Conservation (phyloP, 2,888 invertebrate genomes). For the Dione juno region DNA sequence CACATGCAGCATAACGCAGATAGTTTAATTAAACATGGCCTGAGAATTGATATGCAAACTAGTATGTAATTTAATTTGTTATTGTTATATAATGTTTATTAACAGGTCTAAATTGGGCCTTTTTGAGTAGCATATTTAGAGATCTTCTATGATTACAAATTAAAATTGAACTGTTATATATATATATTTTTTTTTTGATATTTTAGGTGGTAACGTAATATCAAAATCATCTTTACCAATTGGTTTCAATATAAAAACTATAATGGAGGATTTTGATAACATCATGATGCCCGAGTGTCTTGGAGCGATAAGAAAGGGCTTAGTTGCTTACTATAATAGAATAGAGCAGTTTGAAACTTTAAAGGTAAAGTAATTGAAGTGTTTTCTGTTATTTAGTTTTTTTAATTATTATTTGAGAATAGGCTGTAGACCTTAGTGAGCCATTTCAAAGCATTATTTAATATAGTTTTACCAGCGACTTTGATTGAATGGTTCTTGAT, state of each 20-base stretch:
- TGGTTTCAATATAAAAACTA: conserved; percentile 68
- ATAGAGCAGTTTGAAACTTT: conserved; percentile 65
- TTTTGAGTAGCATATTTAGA: too few relatives aligned
- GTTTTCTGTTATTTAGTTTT: not conserved
- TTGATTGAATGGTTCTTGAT: too few relatives aligned
- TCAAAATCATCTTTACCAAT: conserved; percentile 65
- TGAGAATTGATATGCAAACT: conserved; percentile 64
- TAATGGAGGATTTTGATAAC: conserved; percentile 64
- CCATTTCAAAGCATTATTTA: too few relatives aligned
- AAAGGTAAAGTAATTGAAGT: conserved; percentile 54
- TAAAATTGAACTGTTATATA: not conserved
- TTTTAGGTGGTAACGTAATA: conserved; percentile 61
- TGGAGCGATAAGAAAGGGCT: conserved; percentile 61
- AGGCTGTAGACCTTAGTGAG: too few relatives aligned
- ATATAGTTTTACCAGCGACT: too few relatives aligned
- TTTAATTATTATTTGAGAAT: not conserved
- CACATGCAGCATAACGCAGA: conserved; percentile 66
- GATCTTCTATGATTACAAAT: not conserved
- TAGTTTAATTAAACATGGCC: conserved; percentile 63
- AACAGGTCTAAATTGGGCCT: too few relatives aligned
- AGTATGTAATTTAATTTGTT: conserved; percentile 55
- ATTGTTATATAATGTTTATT: conserved; percentile 6
- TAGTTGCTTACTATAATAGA: conserved; percentile 72
- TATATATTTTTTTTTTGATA: too few relatives aligned
- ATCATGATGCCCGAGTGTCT: conserved; percentile 70